phyloP scores from a whole-genome alignment of 1,140 invertebrate species.

The Aporrectodea caliginosa region DNA sequence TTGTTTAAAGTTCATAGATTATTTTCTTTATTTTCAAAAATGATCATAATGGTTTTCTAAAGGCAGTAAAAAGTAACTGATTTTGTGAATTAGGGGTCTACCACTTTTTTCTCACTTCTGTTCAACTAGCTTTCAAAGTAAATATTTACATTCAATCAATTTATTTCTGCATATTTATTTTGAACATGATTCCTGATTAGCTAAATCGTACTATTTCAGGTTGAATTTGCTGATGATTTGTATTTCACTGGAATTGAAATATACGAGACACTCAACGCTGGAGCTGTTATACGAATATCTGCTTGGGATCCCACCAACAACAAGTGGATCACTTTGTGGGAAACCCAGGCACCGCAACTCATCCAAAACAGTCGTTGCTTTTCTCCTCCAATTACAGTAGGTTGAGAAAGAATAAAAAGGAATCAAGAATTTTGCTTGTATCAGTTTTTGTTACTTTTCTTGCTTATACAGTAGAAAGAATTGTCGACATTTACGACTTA shows the following conservation, averaged over 20 bases:
- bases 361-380: slow-evolving; percentile 8
- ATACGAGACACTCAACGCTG: slow-evolving; percentile 30
- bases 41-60: too few relatives aligned
- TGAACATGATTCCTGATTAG: background rate
- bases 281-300: slow-evolving; percentile 13
- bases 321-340: slow-evolving; percentile 26
- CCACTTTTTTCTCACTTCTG: too few relatives aligned
- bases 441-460: too few relatives aligned
- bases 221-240: slow-evolving; percentile 28
- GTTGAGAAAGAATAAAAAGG: background rate
- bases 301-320: background rate
- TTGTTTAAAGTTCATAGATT: too few relatives aligned
- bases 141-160: background rate
- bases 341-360: background rate
- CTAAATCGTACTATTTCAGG: background rate
- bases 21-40: too few relatives aligned
- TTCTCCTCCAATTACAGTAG: slow-evolving; percentile 8
- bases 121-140: too few relatives aligned
- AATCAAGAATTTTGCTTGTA: background rate
- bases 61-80: too few relatives aligned
- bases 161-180: background rate
- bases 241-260: slow-evolving; percentile 25
- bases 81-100: too few relatives aligned
- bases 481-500: too few relatives aligned
- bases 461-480: too few relatives aligned